Evolutionary conservation across 92 coral and sea anemone species (phyloP).

Genomic region (Paramuricea clavata): DNA sequence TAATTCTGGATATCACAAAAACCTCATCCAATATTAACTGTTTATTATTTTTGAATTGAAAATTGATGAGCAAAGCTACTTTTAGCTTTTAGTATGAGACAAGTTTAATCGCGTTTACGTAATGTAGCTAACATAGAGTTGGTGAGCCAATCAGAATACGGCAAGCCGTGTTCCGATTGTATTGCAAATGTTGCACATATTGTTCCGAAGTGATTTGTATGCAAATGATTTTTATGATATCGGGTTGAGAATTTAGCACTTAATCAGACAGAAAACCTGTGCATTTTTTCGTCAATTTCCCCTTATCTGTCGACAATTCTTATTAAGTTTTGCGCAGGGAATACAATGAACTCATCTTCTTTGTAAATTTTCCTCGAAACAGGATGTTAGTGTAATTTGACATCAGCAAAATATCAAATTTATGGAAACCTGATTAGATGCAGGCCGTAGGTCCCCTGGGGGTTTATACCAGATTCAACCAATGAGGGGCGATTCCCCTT

Average conservation of each 20-base stretch:
- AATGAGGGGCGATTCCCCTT: slow-evolving; percentile 41
- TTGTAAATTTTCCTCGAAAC: neutral
- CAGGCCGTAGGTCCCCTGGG: slow-evolving; percentile 4
- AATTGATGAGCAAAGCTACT: slow-evolving; percentile 1
- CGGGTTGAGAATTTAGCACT: neutral
- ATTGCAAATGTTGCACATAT: no score
- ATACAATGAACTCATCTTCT: neutral
- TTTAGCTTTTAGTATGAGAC: no score
- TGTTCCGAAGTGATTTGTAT: neutral
- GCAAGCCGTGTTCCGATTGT: neutral
- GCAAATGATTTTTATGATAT: neutral
- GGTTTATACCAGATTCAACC: neutral
- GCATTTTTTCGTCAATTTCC: neutral
- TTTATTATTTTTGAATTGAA: neutral
- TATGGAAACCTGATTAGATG: neutral
- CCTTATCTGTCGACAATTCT: neutral
- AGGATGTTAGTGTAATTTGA: neutral
- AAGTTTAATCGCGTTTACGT: slow-evolving; percentile 16
- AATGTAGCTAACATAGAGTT: neutral
- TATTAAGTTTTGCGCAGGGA: neutral
- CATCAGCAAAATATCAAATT: slow-evolving; percentile 10
- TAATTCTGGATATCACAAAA: no score
- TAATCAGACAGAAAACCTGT: neutral
- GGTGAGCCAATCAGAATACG: neutral
- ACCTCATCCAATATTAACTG: no score